Conservation (phyloP, 2,797 vertebrate genomes). For the Hemibagrus guttatus region DNA sequence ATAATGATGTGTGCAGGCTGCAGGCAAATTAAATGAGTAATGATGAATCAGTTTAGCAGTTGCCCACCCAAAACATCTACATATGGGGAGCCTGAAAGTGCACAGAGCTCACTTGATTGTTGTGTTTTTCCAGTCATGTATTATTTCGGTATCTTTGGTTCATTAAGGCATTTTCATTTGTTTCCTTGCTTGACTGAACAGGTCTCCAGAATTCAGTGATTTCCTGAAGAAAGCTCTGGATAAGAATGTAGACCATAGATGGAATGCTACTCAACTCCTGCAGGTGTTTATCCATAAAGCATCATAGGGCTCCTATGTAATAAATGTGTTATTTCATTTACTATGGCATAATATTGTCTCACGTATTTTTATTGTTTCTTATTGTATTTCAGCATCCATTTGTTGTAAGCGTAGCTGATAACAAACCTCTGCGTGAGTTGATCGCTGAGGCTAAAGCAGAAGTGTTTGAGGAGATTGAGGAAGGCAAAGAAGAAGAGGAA, state of each 20-base stretch:
- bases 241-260: conserved; percentile 95
- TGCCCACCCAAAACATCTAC: conserved; percentile 23
- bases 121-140: conserved; percentile 14
- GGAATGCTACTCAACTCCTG: conserved; percentile 83
- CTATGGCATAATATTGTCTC: neutral
- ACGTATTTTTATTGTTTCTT: neutral
- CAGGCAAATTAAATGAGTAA: conserved; percentile 38
- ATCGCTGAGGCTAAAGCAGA: conserved; percentile 98
- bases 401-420: conserved; percentile 83
- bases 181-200: conserved; percentile 60
- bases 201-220: conserved; percentile 94
- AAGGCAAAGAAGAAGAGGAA: conserved; percentile 96
- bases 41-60: conserved; percentile 46
- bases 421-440: conserved; percentile 90
- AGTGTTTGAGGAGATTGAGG: conserved; percentile 95
- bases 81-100: conserved; percentile 34
- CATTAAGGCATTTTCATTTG: conserved; percentile 21
- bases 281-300: conserved; percentile 75
- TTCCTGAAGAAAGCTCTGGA: conserved; percentile 93
- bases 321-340: neutral
- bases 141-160: neutral
- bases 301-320: neutral
- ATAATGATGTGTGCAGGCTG: neutral
- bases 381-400: conserved; percentile 86
- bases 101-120: conserved; percentile 5